Conservation (phyloP, 2,888 invertebrate genomes). For the Apodemia zela region DNA sequence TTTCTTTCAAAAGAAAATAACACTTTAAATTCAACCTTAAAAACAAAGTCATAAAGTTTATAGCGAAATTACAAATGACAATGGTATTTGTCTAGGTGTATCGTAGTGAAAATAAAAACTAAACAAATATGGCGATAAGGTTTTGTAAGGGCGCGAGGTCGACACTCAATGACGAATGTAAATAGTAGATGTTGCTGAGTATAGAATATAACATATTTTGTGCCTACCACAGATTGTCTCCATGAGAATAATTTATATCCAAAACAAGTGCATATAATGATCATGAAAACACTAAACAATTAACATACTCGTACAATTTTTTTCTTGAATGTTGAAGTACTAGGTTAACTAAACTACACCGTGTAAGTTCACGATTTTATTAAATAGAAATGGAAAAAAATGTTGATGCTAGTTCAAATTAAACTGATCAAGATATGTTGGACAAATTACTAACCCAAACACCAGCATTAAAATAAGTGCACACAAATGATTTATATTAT, state of each 20-base stretch:
- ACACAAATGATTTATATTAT: too few relatives aligned
- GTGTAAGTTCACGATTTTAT: too few relatives aligned
- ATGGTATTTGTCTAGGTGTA: slow-evolving; percentile 55
- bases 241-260: background rate
- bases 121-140: slow-evolving; percentile 75
- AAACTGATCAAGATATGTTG: too few relatives aligned
- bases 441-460: too few relatives aligned
- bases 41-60: slow-evolving; percentile 22
- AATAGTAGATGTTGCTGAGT: slow-evolving; percentile 45
- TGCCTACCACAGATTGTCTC: slow-evolving; percentile 39
- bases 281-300: background rate
- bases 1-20: slow-evolving; percentile 37
- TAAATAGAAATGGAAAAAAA: too few relatives aligned
- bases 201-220: slow-evolving; percentile 31
- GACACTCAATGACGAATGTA: slow-evolving; percentile 55
- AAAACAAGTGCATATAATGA: too few relatives aligned
- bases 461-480: too few relatives aligned
- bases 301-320: background rate
- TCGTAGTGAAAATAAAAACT: slow-evolving; percentile 75
- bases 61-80: slow-evolving; percentile 21
- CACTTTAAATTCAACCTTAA: slow-evolving; percentile 36
- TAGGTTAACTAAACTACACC: too few relatives aligned
- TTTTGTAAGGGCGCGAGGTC: slow-evolving; percentile 76
- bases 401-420: too few relatives aligned
- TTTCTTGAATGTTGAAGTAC: too few relatives aligned